Evolutionary conservation across 2,113 vertebrate species (phyloP), one percentile per base, ranked within the genome.

Genomic region (Gymnorhina tibicen): DNA sequence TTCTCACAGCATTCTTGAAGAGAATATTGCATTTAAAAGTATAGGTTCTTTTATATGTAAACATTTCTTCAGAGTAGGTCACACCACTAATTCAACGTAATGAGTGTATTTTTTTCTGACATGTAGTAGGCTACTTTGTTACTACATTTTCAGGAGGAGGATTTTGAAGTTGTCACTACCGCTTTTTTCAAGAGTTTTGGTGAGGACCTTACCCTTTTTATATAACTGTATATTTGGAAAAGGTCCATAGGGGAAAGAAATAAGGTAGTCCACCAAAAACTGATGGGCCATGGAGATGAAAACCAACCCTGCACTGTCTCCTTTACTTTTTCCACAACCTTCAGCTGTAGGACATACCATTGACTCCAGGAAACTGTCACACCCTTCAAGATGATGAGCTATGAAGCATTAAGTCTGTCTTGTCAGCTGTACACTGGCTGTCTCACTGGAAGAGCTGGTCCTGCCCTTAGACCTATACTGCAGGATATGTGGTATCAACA

Each of bases 351-450:
- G 81, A 91, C 85, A 79, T 79, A 73, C 53, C 87, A 89, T 3
- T 33, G 52, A 85, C 83, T 92, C 84, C 89, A 85, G 41, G 27
- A 81, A 77, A 50, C 18, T 39, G 41, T 89, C 62, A 89, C 81
- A 85, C 18, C 85, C 44, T 26, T 74, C 56, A 46, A 59, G 42
- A 44, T 80, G 39, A 88, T 52, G 12, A 92, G 26, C 70, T 49
- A 26, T 22, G 92, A 86, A 77, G 63, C 63, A 90, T 1, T 30
- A 60, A 49, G 50, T 8, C 59, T 58, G 55, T 66, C 37, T 0
- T 49, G 46, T 49, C 67, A 91, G 46, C 42, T 58, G 44, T 26
- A 64, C 3, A 1, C 58, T 11, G 49, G 27, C 20, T 73, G 67
- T n/a, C 63, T 69, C 44, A 50, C 50, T 6, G 23, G 59, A 72